Evolutionary conservation across 1,140 invertebrate species (phyloP), one percentile per base, ranked within the genome.

Genomic region (Drosophila subobscura): DNA sequence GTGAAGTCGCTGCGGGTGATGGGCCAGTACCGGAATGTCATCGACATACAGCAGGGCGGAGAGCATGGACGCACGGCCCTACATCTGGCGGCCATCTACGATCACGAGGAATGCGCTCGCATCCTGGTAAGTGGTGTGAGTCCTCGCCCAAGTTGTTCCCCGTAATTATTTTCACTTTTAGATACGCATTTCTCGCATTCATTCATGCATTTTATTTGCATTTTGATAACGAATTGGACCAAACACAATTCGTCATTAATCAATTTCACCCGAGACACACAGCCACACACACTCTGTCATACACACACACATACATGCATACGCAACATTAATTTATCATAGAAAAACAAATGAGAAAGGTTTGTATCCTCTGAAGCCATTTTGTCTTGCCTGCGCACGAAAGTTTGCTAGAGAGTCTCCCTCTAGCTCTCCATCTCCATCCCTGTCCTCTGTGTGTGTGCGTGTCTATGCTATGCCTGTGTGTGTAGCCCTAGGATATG

Each of bases 61-160:
- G 96, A 97, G 83, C 95, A 96, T 71, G 96, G 96, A 7, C 92
- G 95, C 33, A 96, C 96, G 0, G 95, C 96, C 0, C 92, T 97
- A 1, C 96, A 97, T 81, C 93, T 96, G 46, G 96, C 96, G 5
- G 96, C 96, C 5, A 96, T 96, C 55, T 95, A 95, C 71, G 96
- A 97, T 91, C 94, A 96, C 80, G 95, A 96, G 54, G 93, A 95
- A 73, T 96, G 95, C 86, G 96, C 96, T 16, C 93, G 94, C 79
- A 94, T 96, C 73, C 91, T 97, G 92, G 96, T 97, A 93, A 93
- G 93, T 81, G 77, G 78, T 72, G 83, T 86, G 81, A 86, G 81
- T 86, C 25, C 5, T 49, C 49, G 12, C 55, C 67, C 37, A 52
- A 45, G 56, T 53, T 63, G 56, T 55, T 77, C 52, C 44, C 79